Conservation (phyloP, 2,797 vertebrate species). For the Gymnopithys bicolor region DNA sequence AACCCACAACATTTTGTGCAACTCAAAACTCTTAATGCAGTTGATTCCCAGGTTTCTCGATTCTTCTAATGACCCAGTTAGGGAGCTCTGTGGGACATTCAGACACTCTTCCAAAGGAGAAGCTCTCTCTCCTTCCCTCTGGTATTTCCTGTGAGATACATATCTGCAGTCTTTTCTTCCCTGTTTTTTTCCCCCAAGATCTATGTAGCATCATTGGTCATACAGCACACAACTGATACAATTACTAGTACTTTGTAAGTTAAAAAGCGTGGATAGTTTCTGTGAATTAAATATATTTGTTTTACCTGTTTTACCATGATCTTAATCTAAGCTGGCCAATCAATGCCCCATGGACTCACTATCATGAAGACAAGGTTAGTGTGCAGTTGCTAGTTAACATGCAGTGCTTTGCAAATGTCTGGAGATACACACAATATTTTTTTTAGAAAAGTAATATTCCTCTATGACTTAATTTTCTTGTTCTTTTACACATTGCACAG, state of each 20-base stretch:
- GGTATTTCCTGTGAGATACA: background rate
- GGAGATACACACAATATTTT: background rate
- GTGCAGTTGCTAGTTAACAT: background rate
- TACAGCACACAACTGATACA: background rate
- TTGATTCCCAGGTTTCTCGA: background rate
- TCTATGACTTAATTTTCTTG: background rate
- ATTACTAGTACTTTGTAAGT: background rate
- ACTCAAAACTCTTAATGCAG: background rate
- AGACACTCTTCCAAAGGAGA: background rate
- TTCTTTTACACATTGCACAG: background rate
- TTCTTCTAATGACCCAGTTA: background rate
- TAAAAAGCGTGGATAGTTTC: background rate
- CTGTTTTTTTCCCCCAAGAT: background rate
- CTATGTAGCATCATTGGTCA: background rate
- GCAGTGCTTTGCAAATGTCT: background rate
- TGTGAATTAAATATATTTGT: background rate
- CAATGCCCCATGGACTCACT: rapidly evolving
- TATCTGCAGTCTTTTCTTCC: background rate
- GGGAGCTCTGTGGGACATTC: background rate
- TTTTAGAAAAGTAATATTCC: background rate
- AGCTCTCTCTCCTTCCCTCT: background rate
- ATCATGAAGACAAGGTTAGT: rapidly evolving
- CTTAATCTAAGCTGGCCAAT: background rate
- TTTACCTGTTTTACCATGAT: background rate
- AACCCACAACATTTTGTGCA: background rate